Percentiles rank a stretch among this genome's conserved stretches.
Evolutionary conservation across 2,888 invertebrate genomes (phyloP).

Genomic region (Diarsia brunnea): DNA sequence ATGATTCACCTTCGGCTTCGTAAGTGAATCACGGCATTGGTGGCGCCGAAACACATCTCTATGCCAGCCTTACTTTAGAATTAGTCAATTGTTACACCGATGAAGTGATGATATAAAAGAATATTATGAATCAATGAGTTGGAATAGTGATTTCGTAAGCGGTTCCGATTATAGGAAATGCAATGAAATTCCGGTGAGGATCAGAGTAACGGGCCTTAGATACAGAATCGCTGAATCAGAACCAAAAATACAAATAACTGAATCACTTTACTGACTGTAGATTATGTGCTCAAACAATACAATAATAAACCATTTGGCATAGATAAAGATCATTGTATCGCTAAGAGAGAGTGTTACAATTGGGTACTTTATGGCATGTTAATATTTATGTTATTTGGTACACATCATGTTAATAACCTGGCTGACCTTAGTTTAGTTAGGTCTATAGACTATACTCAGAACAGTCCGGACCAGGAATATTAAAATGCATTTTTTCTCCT

Average conservation of each 20-base stretch:
- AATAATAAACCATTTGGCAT: constrained; percentile 22
- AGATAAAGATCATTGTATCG: constrained; percentile 12
- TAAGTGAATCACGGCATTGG: constrained; percentile 61
- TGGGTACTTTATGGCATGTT: neutral
- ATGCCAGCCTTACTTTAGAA: constrained; percentile 24
- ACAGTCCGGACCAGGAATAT: constrained; percentile 1
- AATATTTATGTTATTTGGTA: neutral
- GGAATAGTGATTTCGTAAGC: constrained; percentile 49
- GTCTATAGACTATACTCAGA: neutral
- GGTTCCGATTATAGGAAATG: constrained; percentile 47
- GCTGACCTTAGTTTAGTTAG: neutral
- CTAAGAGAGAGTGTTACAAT: neutral
- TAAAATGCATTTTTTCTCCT: neutral
- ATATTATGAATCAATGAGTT: constrained; percentile 60
- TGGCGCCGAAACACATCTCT: constrained; percentile 50
- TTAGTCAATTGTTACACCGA: constrained; percentile 57
- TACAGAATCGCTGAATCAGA: constrained; percentile 46
- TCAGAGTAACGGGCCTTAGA: constrained; percentile 31
- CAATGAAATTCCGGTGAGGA: constrained; percentile 37
- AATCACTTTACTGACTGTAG: constrained; percentile 17
- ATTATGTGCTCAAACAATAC: constrained; percentile 27
- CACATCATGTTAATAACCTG: neutral
- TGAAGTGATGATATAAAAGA: constrained; percentile 46
- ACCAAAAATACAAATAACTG: constrained; percentile 41
- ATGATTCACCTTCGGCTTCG: constrained; percentile 62